Percentiles rank a stretch among this genome's conserved stretches.
Conservation (phyloP, 2,113 vertebrate species). For the Ivindomyrus marchei region DNA sequence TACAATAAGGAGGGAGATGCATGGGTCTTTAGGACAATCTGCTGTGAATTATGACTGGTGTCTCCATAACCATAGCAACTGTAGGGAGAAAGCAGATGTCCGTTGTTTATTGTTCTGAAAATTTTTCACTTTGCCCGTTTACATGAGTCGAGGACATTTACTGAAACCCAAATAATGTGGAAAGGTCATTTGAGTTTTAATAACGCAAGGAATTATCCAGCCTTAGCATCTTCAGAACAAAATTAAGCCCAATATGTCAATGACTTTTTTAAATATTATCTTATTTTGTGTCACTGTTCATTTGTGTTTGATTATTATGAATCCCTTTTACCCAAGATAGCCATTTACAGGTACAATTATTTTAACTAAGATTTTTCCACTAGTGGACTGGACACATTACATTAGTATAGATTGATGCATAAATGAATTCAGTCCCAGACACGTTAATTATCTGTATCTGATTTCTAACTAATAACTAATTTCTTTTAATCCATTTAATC, state of each 20-base stretch:
- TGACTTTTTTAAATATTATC: neutral
- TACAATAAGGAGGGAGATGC: constrained; percentile 24
- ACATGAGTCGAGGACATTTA: constrained; percentile 5
- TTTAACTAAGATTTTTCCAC: neutral
- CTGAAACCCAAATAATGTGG: neutral
- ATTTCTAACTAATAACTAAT: neutral
- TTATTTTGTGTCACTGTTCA: neutral
- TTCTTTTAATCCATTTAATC: neutral
- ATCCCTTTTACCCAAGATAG: neutral
- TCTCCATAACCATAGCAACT: constrained; percentile 36
- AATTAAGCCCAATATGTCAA: constrained; percentile 9
- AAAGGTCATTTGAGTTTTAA: constrained; percentile 14
- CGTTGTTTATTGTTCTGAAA: neutral
- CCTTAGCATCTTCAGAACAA: neutral
- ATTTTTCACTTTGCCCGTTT: neutral
- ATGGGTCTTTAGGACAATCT: constrained; percentile 23
- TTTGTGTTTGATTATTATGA: neutral
- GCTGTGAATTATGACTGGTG: constrained; percentile 18
- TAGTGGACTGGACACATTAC: neutral
- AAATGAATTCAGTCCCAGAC: constrained; percentile 3
- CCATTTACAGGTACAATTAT: neutral
- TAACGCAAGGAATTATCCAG: neutral
- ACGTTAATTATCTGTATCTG: neutral
- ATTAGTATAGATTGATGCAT: constrained; percentile 5
- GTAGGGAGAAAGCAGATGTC: neutral